These are phyloP conservation scores for Hemicordylus capensis DNA, from an alignment of 2,113 vertebrate genomes.

Conservation along the genomic window DNA sequence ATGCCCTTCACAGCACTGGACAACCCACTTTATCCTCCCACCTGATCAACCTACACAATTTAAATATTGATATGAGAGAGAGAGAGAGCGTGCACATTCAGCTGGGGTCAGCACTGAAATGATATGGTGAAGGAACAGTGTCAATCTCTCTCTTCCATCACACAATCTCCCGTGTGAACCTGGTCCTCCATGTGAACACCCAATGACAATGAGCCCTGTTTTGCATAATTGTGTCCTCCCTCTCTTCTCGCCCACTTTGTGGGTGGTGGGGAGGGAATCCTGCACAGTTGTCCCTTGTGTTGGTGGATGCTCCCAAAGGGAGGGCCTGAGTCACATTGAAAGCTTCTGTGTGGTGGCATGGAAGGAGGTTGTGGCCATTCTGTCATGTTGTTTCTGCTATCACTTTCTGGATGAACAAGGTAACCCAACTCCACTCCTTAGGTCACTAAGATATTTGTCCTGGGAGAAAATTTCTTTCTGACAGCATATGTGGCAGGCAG, in stretches of 20 bases:
- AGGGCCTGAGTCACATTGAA: not conserved
- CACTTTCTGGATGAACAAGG: too few species aligned
- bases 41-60: not conserved
- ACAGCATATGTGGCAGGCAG: not conserved
- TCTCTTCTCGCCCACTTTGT: too few species aligned
- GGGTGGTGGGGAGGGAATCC: not conserved
- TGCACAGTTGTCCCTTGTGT: not conserved
- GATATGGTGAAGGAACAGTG: not conserved
- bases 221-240: not conserved
- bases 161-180: not conserved
- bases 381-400: too few species aligned
- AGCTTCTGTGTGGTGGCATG: not conserved
- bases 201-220: not conserved
- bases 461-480: not conserved
- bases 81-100: not conserved
- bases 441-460: not conserved
- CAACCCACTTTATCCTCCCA: not conserved
- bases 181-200: not conserved
- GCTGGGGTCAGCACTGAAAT: not conserved
- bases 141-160: not conserved
- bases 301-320: not conserved
- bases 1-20: not conserved
- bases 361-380: too few species aligned
- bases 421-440: too few species aligned
- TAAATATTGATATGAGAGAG: not conserved